Base-by-base conservation (phyloP, 2,797 vertebrate species). In the Picus viridis region DNA sequence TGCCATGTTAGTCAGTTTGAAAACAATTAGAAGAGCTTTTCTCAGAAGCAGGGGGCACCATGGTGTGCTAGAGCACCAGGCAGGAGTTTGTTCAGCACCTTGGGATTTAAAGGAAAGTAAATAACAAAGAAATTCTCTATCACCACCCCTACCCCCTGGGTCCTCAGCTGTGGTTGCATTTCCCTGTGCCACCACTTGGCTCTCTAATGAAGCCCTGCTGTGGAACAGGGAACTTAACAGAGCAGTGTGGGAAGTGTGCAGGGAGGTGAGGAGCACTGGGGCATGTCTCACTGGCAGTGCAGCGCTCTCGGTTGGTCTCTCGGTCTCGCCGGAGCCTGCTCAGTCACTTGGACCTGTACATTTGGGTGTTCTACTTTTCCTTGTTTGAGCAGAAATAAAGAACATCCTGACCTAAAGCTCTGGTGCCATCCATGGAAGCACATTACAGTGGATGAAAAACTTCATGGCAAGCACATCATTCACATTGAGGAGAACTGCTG, bases 361-460 rank as follows among this genome's bases (percentile, higher is more conserved):
- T 54, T 56, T 23, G 20, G 4, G 3, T 78, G 18, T 26, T 83
- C 64, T 75, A 18, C 34, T 63, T 63, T 34, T 83, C 72, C 67
- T 15, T 79, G 17, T 95, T 83, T 77, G 59, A 89, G 93, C 95
- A 99, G 99, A 97, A 98, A 98, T 51, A 98, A 98, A 54, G 98
- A 99, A 15, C 99, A 99, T 94, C 98, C 99, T 6, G 99, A 99
- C 79, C 97, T 99, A 86, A 98, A 99, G 96, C 98, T 99, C 78
- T 99, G 99, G 99, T 98, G 98, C 95, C 98, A 99, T 84, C 99
- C 99, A 0, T 99, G 99, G 99, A 98, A 98, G 96, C 97, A 97
- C 41, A 98, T 98, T 26, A 93, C 95, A 0, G 71, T 96, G 71
- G 97, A 98, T 51, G 98, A 98, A 24, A 98, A 97, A 94, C 94